Percentiles rank a stretch among this genome's conserved stretches.
These are phyloP conservation scores for Tetragonisca angustula DNA, from an alignment of 2,888 invertebrate genomes.

Conservation along the genomic window DNA sequence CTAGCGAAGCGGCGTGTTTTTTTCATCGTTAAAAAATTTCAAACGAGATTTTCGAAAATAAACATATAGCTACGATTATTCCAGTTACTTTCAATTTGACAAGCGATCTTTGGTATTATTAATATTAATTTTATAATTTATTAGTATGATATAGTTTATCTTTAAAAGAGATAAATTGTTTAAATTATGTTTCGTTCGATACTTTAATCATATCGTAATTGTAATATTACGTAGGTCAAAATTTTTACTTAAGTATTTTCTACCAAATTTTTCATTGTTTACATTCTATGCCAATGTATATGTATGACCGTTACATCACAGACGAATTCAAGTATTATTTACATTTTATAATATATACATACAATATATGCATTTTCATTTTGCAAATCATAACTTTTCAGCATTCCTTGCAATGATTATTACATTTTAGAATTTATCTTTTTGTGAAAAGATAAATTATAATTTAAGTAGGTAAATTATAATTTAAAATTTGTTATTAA, in stretches of 20 bases:
- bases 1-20: background rate
- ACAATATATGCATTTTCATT: background rate
- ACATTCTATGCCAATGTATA: background rate
- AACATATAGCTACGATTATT: background rate
- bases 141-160: background rate
- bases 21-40: background rate
- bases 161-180: background rate
- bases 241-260: background rate
- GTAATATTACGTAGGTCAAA: background rate
- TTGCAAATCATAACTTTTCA: background rate
- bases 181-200: background rate
- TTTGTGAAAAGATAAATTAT: no score
- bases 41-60: background rate
- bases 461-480: no score
- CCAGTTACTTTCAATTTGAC: no score
- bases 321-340: background rate
- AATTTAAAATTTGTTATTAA: no score
- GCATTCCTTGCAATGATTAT: no score
- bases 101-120: background rate
- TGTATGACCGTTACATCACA: background rate
- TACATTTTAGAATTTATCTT: no score
- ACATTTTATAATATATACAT: background rate
- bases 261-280: constrained; percentile 24
- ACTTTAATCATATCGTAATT: background rate
- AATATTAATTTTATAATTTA: background rate